These are phyloP conservation scores for Salpingus planirostris DNA, from an alignment of 2,888 invertebrate species.

Conservation along the genomic window DNA sequence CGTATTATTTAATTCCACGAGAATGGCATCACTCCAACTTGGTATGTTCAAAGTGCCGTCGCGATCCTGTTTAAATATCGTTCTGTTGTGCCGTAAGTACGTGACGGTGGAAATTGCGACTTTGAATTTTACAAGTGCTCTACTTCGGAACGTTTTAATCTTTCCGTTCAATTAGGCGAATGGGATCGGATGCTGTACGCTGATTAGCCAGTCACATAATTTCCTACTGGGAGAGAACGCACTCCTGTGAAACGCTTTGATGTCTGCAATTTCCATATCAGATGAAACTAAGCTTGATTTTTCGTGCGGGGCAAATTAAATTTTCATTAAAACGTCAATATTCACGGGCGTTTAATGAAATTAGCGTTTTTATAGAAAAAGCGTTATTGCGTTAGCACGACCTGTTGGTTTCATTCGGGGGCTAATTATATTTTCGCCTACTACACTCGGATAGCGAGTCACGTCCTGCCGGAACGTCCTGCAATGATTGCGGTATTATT, in stretches of 20 bases:
- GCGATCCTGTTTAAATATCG: neutral
- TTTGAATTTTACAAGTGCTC: too few species aligned
- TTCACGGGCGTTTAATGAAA: slow-evolving; percentile 37
- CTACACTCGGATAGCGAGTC: slow-evolving; percentile 14
- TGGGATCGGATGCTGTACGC: slow-evolving; percentile 19
- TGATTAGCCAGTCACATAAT: slow-evolving; percentile 28
- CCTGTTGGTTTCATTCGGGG: slow-evolving; percentile 33
- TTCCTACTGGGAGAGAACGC: slow-evolving; percentile 19
- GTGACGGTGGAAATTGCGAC: too few species aligned
- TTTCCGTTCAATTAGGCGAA: slow-evolving; percentile 25
- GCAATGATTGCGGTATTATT: slow-evolving; percentile 25
- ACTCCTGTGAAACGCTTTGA: slow-evolving; percentile 23
- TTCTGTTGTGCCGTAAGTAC: too few species aligned
- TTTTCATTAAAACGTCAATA: slow-evolving; percentile 41
- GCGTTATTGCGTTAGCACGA: slow-evolving; percentile 31
- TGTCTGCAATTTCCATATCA: slow-evolving; percentile 28
- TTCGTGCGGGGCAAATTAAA: slow-evolving; percentile 35
- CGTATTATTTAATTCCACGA: slow-evolving; percentile 17
- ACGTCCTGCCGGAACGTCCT: slow-evolving; percentile 24
- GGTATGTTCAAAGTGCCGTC: slow-evolving; percentile 3
- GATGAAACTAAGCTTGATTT: slow-evolving; percentile 31
- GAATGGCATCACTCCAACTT: slow-evolving; percentile 15
- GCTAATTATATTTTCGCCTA: slow-evolving; percentile 30
- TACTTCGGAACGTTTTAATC: slow-evolving; percentile 20
- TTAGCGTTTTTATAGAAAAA: slow-evolving; percentile 33